A percentile compares a stretch with the other conserved stretches of the same genome.
Conservation (phyloP, 2,888 invertebrate genomes). For the Athalia cordata region DNA sequence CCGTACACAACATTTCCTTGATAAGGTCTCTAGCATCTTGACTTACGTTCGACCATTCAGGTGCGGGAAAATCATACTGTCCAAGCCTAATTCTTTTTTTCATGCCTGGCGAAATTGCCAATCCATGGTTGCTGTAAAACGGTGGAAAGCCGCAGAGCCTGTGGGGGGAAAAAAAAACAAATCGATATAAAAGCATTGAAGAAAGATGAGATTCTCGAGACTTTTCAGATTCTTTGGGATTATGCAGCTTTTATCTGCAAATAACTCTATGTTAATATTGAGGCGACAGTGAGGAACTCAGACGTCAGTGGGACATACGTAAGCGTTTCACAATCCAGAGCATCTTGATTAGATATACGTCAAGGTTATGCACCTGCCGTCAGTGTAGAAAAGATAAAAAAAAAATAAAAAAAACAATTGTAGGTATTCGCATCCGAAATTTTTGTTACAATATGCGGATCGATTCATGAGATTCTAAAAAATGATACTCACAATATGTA, state of each 20-base stretch:
- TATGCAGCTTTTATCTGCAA: too few species aligned
- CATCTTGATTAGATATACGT: slow-evolving; percentile 23
- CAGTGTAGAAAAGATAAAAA: not conserved
- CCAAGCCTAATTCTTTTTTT: slow-evolving; percentile 96
- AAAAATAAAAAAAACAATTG: not conserved
- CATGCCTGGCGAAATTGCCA: slow-evolving; percentile 99
- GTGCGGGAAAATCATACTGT: slow-evolving; percentile 97
- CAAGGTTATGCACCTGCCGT: not conserved
- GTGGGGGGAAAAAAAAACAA: slow-evolving; percentile 34
- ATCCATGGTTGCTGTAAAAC: slow-evolving; percentile 97
- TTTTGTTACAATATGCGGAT: not conserved
- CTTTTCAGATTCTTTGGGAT: too few species aligned
- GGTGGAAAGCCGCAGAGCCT: slow-evolving; percentile 98
- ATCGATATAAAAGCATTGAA: too few species aligned
- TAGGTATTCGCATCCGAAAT: too few species aligned
- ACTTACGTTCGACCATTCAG: slow-evolving; percentile 97
- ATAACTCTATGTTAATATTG: too few species aligned
- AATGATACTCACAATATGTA: slow-evolving; percentile 88
- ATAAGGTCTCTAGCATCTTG: slow-evolving; percentile 97
- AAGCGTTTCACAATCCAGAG: not conserved
- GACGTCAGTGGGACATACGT: not conserved
- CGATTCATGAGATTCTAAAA: not conserved
- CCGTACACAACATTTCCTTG: slow-evolving; percentile 94
- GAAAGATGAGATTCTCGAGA: too few species aligned
- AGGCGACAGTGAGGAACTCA: not conserved